Percentiles rank a stretch among this genome's conserved stretches.
Evolutionary conservation across 2,888 invertebrate genomes (phyloP).

Genomic region (Amblyjoppa proteus): DNA sequence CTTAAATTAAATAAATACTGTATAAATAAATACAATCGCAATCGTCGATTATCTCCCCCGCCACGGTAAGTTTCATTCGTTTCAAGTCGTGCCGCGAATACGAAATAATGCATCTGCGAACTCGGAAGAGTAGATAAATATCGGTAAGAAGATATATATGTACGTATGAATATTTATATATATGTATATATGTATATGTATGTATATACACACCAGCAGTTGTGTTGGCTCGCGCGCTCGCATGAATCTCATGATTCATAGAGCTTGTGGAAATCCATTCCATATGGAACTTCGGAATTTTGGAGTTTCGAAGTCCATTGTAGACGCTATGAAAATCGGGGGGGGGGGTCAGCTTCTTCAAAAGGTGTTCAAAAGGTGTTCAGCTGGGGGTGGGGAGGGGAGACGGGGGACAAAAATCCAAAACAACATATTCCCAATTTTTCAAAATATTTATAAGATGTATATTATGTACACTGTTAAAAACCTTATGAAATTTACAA

Average conservation of each 20-base stretch:
- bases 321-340: too few relatives aligned
- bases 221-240: too few relatives aligned
- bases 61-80: slow-evolving; percentile 36
- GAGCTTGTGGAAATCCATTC: too few relatives aligned
- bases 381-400: too few relatives aligned
- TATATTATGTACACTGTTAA: too few relatives aligned
- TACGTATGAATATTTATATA: background rate
- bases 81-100: slow-evolving; percentile 38
- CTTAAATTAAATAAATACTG: background rate
- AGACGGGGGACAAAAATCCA: too few relatives aligned
- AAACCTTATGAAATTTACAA: too few relatives aligned
- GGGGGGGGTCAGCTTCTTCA: background rate
- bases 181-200: background rate
- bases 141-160: background rate
- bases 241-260: too few relatives aligned
- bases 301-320: too few relatives aligned
- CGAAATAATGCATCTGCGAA: slow-evolving; percentile 35
- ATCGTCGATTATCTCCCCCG: slow-evolving; percentile 29
- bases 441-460: too few relatives aligned
- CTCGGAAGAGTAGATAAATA: slow-evolving; percentile 46
- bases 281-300: too few relatives aligned
- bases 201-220: background rate
- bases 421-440: too few relatives aligned
- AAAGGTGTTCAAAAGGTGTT: background rate
- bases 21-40: background rate